Evolutionary conservation across 2,888 invertebrate species (phyloP).

Genomic region (Scaeva pyrastri): DNA sequence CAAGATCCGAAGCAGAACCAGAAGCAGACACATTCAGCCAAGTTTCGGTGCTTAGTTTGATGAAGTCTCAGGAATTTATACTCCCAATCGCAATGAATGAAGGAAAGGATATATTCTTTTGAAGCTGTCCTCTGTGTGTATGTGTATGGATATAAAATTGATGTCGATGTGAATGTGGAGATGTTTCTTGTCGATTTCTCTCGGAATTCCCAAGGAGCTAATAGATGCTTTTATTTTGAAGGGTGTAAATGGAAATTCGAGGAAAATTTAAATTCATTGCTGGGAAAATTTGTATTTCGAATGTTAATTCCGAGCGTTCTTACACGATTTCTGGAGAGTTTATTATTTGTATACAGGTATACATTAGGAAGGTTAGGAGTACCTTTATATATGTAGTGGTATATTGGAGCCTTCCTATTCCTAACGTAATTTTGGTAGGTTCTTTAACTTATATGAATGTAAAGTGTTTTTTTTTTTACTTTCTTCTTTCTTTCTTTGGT

Average conservation of each 20-base stretch:
- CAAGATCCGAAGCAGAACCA: too few relatives aligned
- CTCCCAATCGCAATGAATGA: background rate
- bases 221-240: conserved; percentile 25
- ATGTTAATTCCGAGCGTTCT: conserved; percentile 66
- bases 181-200: background rate
- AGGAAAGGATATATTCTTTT: background rate
- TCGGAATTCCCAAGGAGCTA: conserved; percentile 30
- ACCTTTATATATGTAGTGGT: background rate
- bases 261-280: conserved; percentile 65
- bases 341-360: conserved; percentile 8
- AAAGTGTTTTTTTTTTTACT: background rate
- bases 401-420: too few relatives aligned
- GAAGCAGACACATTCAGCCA: background rate
- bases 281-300: conserved; percentile 55
- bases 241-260: conserved; percentile 59
- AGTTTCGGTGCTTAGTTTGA: conserved; percentile 31
- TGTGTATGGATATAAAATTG: background rate
- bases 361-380: too few relatives aligned
- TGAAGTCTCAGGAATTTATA: conserved; percentile 52
- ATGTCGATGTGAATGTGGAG: too few relatives aligned
- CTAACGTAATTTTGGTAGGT: background rate
- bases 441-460: background rate
- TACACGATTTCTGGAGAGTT: conserved; percentile 36
- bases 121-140: background rate
- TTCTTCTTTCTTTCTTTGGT: background rate